These are phyloP conservation scores for Poecilia wingei DNA, from an alignment of 2,797 vertebrate genomes.

Conservation along the genomic window DNA sequence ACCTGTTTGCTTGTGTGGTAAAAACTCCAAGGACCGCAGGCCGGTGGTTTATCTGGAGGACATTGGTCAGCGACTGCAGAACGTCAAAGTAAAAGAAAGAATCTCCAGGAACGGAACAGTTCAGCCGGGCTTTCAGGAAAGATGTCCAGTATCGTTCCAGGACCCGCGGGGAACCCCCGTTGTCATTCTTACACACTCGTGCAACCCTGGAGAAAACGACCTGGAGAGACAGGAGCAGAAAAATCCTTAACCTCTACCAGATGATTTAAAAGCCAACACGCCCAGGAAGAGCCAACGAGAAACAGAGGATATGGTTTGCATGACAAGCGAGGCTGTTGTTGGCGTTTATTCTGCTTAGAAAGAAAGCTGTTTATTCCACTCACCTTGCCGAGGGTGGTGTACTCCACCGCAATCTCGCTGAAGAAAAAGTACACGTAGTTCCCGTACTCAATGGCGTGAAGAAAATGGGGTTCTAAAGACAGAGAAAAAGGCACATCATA, in stretches of 20 bases:
- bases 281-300: not conserved
- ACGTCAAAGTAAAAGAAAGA: constrained; percentile 95
- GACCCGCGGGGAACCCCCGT: constrained; percentile 90
- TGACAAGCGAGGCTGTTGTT: not conserved
- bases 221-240: constrained; percentile 62
- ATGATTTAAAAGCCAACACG: constrained; percentile 2
- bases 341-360: not conserved
- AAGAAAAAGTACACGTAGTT: constrained; percentile 96
- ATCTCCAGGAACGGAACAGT: constrained; percentile 92
- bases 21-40: constrained; percentile 90
- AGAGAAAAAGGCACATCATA: constrained; percentile 20
- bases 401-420: constrained; percentile 94
- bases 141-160: constrained; percentile 96
- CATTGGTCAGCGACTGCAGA: constrained; percentile 87
- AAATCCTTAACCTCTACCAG: not conserved
- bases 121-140: constrained; percentile 94
- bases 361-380: constrained; percentile 23
- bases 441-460: constrained; percentile 91
- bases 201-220: constrained; percentile 92
- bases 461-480: constrained; percentile 89
- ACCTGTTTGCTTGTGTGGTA: constrained; percentile 95
- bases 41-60: constrained; percentile 86
- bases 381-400: constrained; percentile 92
- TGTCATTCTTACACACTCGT: constrained; percentile 93
- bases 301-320: constrained; percentile 3